Conservation (phyloP, 2,797 vertebrate genomes). For the Hypotaenidia philippensis region DNA sequence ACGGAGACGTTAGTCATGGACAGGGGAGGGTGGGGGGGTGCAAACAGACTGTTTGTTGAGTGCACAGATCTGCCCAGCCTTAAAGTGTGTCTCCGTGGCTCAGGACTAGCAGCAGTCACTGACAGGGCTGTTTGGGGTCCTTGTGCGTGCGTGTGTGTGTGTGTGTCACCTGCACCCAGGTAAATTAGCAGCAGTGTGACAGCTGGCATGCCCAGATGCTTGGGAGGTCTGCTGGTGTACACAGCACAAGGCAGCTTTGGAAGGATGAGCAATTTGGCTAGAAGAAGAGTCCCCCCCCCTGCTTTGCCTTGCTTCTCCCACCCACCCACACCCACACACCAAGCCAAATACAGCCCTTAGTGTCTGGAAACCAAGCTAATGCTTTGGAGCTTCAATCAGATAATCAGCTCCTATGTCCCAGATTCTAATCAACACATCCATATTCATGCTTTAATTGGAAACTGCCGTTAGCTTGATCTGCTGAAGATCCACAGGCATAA, state of each 20-base stretch:
- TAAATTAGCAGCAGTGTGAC: background rate
- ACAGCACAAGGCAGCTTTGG: background rate
- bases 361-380: constrained; percentile 57
- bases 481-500: background rate
- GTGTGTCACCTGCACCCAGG: background rate
- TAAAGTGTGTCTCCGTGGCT: background rate
- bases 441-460: constrained; percentile 64
- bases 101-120: background rate
- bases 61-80: background rate
- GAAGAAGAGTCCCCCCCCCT: background rate
- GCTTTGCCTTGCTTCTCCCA: constrained; percentile 58
- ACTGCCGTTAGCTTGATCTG: background rate
- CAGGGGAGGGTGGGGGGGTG: background rate
- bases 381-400: constrained; percentile 61
- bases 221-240: background rate
- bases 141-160: no score
- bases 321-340: constrained; percentile 47
- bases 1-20: background rate
- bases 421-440: constrained; percentile 71
- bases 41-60: background rate
- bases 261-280: constrained; percentile 26
- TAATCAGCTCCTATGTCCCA: constrained; percentile 61
- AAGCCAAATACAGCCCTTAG: constrained; percentile 57
- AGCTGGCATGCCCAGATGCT: rapidly evolving
- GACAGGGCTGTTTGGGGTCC: background rate